These are phyloP conservation scores for Endotricha flammealis DNA, from an alignment of 2,888 invertebrate genomes.

Conservation along the genomic window DNA sequence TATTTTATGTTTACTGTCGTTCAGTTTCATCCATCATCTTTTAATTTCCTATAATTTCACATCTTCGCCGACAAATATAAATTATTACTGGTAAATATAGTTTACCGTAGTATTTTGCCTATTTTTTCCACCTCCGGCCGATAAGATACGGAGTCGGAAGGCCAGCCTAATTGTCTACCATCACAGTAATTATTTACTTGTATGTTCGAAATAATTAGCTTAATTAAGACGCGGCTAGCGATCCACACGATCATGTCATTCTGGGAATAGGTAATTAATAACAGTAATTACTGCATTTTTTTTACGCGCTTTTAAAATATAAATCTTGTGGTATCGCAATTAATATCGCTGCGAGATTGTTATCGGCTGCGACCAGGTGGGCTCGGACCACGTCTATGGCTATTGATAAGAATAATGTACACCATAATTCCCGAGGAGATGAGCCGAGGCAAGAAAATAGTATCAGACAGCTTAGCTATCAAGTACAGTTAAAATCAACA, in stretches of 20 bases:
- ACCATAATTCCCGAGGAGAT: too few species aligned
- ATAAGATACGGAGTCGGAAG: slow-evolving; percentile 6
- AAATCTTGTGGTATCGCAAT: not conserved
- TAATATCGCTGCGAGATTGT: not conserved
- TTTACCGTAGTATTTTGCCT: not conserved
- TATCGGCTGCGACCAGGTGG: not conserved
- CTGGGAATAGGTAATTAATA: slow-evolving; percentile 4
- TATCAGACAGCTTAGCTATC: too few species aligned
- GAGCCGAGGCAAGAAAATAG: too few species aligned
- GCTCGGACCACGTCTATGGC: too few species aligned
- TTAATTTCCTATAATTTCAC: too few species aligned
- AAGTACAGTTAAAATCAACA: too few species aligned
- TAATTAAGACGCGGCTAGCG: slow-evolving; percentile 30
- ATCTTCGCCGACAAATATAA: too few species aligned
- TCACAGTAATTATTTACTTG: slow-evolving; percentile 11
- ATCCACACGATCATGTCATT: slow-evolving; percentile 20
- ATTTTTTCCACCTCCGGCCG: not conserved
- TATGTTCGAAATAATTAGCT: slow-evolving; percentile 26
- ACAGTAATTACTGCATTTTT: slow-evolving; percentile 6
- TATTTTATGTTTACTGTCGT: too few species aligned
- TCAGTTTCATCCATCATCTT: too few species aligned
- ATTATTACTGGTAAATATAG: too few species aligned
- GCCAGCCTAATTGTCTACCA: slow-evolving; percentile 17
- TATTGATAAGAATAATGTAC: too few species aligned
- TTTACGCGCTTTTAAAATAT: not conserved